Percentiles rank a stretch among this genome's conserved stretches.
These are phyloP conservation scores for Anhinga rufa DNA, from an alignment of 2,113 vertebrate genomes.

Conservation along the genomic window DNA sequence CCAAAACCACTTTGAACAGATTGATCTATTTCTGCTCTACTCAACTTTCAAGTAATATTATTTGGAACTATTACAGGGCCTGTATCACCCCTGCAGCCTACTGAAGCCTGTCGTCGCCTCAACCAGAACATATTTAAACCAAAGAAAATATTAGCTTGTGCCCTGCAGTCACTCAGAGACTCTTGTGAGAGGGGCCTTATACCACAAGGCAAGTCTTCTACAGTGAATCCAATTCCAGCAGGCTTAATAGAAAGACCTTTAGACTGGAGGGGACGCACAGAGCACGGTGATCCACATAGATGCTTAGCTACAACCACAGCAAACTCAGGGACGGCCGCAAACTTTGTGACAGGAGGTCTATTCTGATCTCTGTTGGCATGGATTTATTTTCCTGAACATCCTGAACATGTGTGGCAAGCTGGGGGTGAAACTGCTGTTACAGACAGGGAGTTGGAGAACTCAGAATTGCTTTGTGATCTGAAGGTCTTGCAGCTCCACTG, in stretches of 20 bases:
- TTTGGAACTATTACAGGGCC: neutral
- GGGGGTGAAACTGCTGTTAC: neutral
- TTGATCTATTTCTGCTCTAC: neutral
- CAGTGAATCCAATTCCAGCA: neutral
- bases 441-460: neutral
- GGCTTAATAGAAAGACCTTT: neutral
- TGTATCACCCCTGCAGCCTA: neutral
- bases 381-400: neutral
- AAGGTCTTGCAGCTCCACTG: neutral
- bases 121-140: neutral
- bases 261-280: neutral
- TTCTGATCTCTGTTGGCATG: neutral
- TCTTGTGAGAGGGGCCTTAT: neutral
- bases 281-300: accelerated
- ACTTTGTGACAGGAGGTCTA: neutral
- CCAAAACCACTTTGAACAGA: neutral
- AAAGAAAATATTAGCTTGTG: neutral
- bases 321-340: neutral
- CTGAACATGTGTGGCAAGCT: neutral
- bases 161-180: neutral
- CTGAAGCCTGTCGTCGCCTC: neutral
- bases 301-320: neutral
- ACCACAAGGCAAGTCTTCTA: neutral
- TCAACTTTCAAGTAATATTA: neutral
- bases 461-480: neutral